Conservation (phyloP, 2,113 vertebrate species). For the Bungarus multicinctus region DNA sequence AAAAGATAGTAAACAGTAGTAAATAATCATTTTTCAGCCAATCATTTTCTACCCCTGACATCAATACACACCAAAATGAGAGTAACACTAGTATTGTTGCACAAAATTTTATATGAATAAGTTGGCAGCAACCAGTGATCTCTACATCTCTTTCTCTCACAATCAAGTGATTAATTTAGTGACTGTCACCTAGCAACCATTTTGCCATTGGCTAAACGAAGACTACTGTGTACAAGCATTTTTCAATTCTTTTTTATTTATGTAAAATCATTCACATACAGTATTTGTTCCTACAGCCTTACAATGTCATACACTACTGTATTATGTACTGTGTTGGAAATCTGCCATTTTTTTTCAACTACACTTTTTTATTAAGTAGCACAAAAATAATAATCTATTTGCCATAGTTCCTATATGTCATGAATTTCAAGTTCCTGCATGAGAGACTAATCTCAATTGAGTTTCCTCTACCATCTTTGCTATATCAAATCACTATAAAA, state of each 20-base stretch:
- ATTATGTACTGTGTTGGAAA: background rate
- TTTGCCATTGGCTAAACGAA: background rate
- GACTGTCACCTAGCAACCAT: background rate
- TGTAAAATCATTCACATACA: background rate
- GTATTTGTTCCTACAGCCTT: no score
- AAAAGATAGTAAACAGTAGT: background rate
- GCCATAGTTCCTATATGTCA: background rate
- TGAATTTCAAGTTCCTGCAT: background rate
- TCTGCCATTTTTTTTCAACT: background rate
- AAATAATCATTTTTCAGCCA: background rate
- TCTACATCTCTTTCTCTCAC: background rate
- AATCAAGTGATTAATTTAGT: background rate
- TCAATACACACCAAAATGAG: background rate
- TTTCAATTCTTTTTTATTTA: background rate
- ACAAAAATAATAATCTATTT: background rate
- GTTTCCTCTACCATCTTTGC: background rate
- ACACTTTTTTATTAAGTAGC: background rate
- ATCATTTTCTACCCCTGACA: background rate
- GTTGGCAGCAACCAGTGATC: background rate
- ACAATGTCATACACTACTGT: background rate
- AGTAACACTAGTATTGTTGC: background rate
- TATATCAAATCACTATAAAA: background rate
- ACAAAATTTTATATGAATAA: background rate
- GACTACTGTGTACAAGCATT: background rate
- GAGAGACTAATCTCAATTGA: background rate